Conservation (phyloP, 2,797 vertebrate genomes). For the Anolis apletophallus region DNA sequence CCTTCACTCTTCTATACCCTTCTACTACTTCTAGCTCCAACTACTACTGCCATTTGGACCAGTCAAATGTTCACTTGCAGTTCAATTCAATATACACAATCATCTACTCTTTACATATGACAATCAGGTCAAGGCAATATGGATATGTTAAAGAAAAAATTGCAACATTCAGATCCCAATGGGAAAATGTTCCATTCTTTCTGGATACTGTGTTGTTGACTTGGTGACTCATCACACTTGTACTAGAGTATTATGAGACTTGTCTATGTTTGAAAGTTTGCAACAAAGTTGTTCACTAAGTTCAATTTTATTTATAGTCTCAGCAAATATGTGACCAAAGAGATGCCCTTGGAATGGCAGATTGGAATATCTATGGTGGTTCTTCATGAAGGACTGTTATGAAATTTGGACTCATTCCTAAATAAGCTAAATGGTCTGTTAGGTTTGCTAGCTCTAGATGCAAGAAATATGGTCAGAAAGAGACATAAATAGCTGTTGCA, state of each 20-base stretch:
- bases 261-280: not conserved
- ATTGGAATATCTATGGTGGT: not conserved
- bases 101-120: no score
- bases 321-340: not conserved
- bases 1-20: not conserved
- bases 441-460: not conserved
- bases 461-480: not conserved
- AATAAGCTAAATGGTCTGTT: not conserved
- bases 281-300: not conserved
- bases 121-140: no score
- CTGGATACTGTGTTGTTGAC: not conserved
- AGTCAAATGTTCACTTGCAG: not conserved
- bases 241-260: not conserved
- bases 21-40: not conserved
- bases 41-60: not conserved
- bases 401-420: not conserved
- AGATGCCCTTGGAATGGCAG: constrained; percentile 8
- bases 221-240: not conserved
- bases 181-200: not conserved
- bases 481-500: not conserved
- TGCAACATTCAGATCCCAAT: not conserved
- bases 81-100: no score
- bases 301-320: not conserved
- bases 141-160: no score
- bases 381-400: constrained; percentile 3